A percentile compares a stretch with the other conserved stretches of the same genome.
These are phyloP conservation scores for Papilio glaucus DNA, from an alignment of 1,140 invertebrate genomes.

Conservation along the genomic window DNA sequence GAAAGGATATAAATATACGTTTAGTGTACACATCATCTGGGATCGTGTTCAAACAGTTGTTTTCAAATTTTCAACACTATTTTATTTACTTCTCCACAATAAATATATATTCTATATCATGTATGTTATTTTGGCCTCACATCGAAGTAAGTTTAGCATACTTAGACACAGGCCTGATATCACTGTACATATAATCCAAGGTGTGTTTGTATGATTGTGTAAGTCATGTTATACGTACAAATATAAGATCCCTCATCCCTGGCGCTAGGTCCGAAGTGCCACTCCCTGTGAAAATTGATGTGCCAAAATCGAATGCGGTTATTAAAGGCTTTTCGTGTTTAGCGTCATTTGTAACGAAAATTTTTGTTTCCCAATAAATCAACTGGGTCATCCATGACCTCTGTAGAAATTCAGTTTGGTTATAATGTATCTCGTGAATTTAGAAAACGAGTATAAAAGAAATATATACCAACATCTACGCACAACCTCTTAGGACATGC, in stretches of 20 bases:
- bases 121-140: too few species aligned
- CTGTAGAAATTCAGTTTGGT: slow-evolving; percentile 43
- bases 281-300: slow-evolving; percentile 62
- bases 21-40: too few species aligned
- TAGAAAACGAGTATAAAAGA: neutral
- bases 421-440: neutral
- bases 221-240: slow-evolving; percentile 47
- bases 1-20: too few species aligned
- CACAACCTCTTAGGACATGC: slow-evolving; percentile 71
- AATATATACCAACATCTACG: slow-evolving; percentile 51
- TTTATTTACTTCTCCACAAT: too few species aligned
- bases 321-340: slow-evolving; percentile 61
- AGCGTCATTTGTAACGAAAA: slow-evolving; percentile 62
- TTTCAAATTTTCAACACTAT: too few species aligned
- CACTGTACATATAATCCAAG: too few species aligned
- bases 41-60: too few species aligned
- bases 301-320: slow-evolving; percentile 60
- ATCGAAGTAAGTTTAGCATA: too few species aligned
- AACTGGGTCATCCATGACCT: slow-evolving; percentile 67
- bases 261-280: slow-evolving; percentile 61
- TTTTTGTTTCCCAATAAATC: slow-evolving; percentile 73
- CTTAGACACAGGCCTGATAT: too few species aligned
- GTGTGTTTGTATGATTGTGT: too few species aligned
- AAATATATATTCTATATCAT: too few species aligned
- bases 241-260: slow-evolving; percentile 56